Evolutionary conservation across 2,797 vertebrate species (phyloP), one percentile per base, ranked within the genome.

Genomic region (Xenentodon cancila): DNA sequence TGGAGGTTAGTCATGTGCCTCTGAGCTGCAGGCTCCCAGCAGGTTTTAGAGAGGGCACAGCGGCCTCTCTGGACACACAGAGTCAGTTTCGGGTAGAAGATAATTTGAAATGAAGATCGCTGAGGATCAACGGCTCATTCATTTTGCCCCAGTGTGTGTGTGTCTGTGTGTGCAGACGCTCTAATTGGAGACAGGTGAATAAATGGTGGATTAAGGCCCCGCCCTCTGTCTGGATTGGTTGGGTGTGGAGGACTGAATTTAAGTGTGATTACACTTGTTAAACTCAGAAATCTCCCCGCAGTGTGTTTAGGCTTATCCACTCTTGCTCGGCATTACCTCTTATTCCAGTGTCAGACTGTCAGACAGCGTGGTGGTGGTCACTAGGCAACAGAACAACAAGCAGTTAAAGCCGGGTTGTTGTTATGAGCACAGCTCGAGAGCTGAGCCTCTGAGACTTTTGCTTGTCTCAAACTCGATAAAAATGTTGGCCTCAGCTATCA

Each of bases 221-320:
- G 59, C 90, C 86, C 81, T 84, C 58, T 8, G 89, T 86, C 88
- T 90, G 88, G 82, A 81, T 84, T 77, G 79, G 74, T 48, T 84
- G 85, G 87, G 87, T 32, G 87, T 80, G 81, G 81, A 66, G 37
- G 65, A 67, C 52, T 74, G 45, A 65, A 75, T 75, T 53, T 61
- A 57, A 70, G 71, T 74, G 53, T 72, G 72, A 81, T 84, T 80
- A 72, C 54, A 63, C 70, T 64, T 52, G 67, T 81, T 75, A 73
- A 64, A 61, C 54, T 56, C 71, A 62, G 40, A 77, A 76, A 72
- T 22, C 46, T 68, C 52, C 9, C 59, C 17, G 12, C 68, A 9
- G 80, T 78, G 73, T 72, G 68, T 77, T 80, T 44, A 68, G 71
- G 75, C 34, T 84, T 68, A 82, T 61, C 62, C 51, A 7, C 47